phyloP scores from a whole-genome alignment of 2,888 invertebrate species.

The Latrodectus hesperus region DNA sequence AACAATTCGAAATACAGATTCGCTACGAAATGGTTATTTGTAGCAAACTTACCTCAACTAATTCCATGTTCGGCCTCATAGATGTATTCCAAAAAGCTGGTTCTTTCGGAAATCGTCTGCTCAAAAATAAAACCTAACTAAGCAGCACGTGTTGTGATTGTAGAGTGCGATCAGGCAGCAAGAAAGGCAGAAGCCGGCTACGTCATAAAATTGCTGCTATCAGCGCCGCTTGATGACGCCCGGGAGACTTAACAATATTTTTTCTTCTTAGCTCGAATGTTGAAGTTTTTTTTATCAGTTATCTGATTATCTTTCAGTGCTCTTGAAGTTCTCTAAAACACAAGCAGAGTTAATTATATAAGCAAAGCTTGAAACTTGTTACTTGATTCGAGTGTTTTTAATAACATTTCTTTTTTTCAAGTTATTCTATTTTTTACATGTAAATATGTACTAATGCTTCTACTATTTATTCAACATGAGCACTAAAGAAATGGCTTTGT shows the following conservation, averaged over 20 bases:
- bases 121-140: background rate
- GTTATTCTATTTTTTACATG: no score
- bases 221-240: slow-evolving; percentile 30
- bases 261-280: background rate
- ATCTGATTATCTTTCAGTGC: no score
- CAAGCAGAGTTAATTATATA: no score
- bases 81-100: slow-evolving; percentile 9
- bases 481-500: no score
- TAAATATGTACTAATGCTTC: no score
- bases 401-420: no score
- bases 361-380: no score
- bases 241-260: slow-evolving; percentile 5
- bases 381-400: no score
- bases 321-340: no score
- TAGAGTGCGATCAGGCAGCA: background rate
- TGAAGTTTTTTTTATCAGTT: no score
- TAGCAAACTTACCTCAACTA: slow-evolving; percentile 25
- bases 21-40: background rate
- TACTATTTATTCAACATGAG: no score
- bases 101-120: slow-evolving; percentile 3
- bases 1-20: no score
- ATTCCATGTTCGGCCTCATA: slow-evolving; percentile 34
- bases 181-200: slow-evolving; percentile 3
- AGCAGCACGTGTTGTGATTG: slow-evolving; percentile 25
- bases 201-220: slow-evolving; percentile 17